These are phyloP conservation scores for Delphinus delphis DNA, from an alignment of 2,113 vertebrate genomes.

Conservation along the genomic window DNA sequence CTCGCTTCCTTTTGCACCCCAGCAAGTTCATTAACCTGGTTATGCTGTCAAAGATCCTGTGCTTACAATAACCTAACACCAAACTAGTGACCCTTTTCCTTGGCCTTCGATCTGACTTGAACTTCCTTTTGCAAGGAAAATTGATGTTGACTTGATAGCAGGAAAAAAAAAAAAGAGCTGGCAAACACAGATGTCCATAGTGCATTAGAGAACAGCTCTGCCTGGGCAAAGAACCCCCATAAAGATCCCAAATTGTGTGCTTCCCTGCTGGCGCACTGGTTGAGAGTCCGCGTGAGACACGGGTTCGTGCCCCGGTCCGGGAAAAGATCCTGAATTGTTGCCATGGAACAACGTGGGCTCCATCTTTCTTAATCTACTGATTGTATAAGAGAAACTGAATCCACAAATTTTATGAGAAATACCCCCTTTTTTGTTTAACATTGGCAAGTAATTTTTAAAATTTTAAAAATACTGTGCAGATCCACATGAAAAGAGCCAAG, in stretches of 20 bases:
- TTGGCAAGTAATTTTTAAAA: neutral
- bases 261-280: too few relatives aligned
- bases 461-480: neutral
- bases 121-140: slow-evolving; percentile 7
- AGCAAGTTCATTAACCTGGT: neutral
- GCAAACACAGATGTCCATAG: neutral
- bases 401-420: neutral
- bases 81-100: neutral
- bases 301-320: too few relatives aligned
- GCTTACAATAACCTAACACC: neutral
- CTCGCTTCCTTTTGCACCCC: neutral
- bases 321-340: neutral
- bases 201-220: neutral
- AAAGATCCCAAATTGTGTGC: neutral
- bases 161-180: neutral
- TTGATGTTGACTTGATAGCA: neutral
- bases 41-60: neutral
- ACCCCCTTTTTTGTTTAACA: neutral
- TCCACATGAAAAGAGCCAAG: neutral
- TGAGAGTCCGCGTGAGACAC: too few relatives aligned
- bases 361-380: neutral
- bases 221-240: neutral
- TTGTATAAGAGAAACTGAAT: neutral
- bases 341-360: neutral
- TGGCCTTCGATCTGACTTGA: neutral